phyloP scores from a whole-genome alignment of 2,113 vertebrate genomes.

The Ageneiosus marmoratus region DNA sequence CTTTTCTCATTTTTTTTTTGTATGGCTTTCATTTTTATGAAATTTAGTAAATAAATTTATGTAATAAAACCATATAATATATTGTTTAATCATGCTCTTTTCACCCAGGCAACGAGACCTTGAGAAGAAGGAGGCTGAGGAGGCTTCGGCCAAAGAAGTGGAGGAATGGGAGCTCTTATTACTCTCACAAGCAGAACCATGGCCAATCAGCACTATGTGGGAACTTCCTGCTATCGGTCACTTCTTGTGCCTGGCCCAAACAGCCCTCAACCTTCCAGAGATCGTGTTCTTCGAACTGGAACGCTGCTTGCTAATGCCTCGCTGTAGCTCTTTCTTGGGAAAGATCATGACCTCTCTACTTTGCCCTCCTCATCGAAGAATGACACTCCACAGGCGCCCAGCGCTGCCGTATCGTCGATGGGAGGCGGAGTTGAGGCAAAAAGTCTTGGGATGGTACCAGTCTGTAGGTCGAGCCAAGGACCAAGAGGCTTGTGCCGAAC shows the following conservation, averaged over 20 bases:
- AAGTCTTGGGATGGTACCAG: conserved; percentile 88
- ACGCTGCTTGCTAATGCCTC: conserved; percentile 94
- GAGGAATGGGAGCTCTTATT: conserved; percentile 93
- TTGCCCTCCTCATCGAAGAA: conserved; percentile 83
- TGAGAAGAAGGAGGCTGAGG: conserved; percentile 92
- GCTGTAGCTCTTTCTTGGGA: conserved; percentile 89
- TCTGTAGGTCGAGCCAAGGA: conserved; percentile 80
- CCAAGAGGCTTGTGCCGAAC: conserved; percentile 81
- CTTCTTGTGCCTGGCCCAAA: conserved; percentile 95
- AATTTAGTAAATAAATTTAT: not conserved
- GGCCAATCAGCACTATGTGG: conserved; percentile 87
- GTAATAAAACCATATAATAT: not conserved
- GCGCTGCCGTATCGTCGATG: conserved; percentile 86
- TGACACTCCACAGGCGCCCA: conserved; percentile 86
- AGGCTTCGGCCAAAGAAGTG: conserved; percentile 91
- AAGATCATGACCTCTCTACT: conserved; percentile 97
- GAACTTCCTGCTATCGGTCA: conserved; percentile 97
- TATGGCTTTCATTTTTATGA: no score
- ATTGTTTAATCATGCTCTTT: conserved; percentile 10
- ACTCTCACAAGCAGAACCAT: conserved; percentile 82
- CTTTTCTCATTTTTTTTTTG: no score
- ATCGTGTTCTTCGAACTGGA: conserved; percentile 96
- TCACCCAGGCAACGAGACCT: conserved; percentile 86
- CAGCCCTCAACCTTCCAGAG: conserved; percentile 93
- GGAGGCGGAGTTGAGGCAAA: conserved; percentile 89